Conservation (phyloP, 2,888 invertebrate species). For the Mimachlamys varia region DNA sequence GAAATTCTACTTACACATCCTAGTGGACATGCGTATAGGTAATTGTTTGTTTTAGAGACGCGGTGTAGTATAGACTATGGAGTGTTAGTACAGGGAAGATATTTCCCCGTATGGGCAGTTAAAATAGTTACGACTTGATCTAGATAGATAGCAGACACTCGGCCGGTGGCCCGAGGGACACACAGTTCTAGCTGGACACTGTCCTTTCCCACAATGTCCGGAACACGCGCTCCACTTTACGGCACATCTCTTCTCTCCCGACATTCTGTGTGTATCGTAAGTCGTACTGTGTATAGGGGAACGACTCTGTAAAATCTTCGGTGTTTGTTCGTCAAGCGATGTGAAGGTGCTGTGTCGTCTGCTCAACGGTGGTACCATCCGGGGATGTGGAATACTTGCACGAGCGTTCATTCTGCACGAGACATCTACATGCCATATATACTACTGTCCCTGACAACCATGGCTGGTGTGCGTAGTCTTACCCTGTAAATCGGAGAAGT, state of each 20-base stretch:
- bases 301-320: constrained; percentile 28
- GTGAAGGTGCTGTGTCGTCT: constrained; percentile 36
- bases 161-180: constrained; percentile 30
- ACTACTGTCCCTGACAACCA: constrained; percentile 39
- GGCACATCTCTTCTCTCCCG: background rate
- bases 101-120: constrained; percentile 48
- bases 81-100: constrained; percentile 46
- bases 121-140: constrained; percentile 42
- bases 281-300: constrained; percentile 15
- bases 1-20: constrained; percentile 7
- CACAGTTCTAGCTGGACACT: background rate
- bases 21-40: constrained; percentile 54
- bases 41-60: constrained; percentile 54
- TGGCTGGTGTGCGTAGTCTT: constrained; percentile 62
- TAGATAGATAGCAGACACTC: constrained; percentile 34
- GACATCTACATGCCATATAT: constrained; percentile 32
- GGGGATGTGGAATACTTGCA: constrained; percentile 34
- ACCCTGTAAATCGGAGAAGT: constrained; percentile 79
- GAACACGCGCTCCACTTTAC: constrained; percentile 27
- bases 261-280: constrained; percentile 25
- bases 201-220: constrained; percentile 36
- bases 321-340: constrained; percentile 28
- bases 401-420: constrained; percentile 36
- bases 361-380: constrained; percentile 36
- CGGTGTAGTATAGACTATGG: constrained; percentile 42